A percentile compares a stretch with the other conserved stretches of the same genome.
phyloP scores from a whole-genome alignment of 2,888 invertebrate species.

The Phalera bucephala region DNA sequence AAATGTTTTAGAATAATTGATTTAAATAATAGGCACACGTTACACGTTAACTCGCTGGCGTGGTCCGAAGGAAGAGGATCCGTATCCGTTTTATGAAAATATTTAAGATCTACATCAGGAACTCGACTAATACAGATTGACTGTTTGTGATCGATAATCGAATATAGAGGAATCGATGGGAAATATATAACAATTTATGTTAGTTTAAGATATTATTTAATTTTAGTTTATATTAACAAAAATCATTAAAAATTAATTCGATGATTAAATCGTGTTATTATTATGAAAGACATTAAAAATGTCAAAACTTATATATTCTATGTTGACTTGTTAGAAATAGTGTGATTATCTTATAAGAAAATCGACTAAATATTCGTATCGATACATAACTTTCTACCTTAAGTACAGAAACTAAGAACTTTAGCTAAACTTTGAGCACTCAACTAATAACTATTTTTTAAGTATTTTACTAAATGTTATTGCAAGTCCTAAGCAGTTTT shows the following conservation, averaged over 20 bases:
- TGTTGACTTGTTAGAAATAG: too few species aligned
- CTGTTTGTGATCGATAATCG: conserved; percentile 13
- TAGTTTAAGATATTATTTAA: too few species aligned
- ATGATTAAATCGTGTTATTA: too few species aligned
- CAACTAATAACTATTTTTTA: conserved; percentile 9
- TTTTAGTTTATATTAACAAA: too few species aligned
- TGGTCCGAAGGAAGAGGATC: too few species aligned
- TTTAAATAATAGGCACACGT: too few species aligned
- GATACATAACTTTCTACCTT: conserved; percentile 1
- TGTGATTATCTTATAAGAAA: background rate
- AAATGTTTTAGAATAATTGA: too few species aligned
- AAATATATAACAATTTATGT: too few species aligned
- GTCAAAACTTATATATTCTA: too few species aligned
- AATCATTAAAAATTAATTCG: too few species aligned
- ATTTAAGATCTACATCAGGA: conserved; percentile 38
- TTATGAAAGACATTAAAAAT: too few species aligned
- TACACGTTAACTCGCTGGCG: too few species aligned
- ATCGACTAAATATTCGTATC: background rate
- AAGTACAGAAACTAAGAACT: conserved; percentile 29
- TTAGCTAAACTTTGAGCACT: conserved; percentile 30
- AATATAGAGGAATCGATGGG: conserved; percentile 10
- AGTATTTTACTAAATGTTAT: background rate
- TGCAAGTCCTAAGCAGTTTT: conserved; percentile 12
- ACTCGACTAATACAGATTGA: conserved; percentile 32
- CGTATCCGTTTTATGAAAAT: conserved; percentile 25